Evolutionary conservation across 2,797 vertebrate species (phyloP).

Genomic region (Anabacerthia variegaticeps): DNA sequence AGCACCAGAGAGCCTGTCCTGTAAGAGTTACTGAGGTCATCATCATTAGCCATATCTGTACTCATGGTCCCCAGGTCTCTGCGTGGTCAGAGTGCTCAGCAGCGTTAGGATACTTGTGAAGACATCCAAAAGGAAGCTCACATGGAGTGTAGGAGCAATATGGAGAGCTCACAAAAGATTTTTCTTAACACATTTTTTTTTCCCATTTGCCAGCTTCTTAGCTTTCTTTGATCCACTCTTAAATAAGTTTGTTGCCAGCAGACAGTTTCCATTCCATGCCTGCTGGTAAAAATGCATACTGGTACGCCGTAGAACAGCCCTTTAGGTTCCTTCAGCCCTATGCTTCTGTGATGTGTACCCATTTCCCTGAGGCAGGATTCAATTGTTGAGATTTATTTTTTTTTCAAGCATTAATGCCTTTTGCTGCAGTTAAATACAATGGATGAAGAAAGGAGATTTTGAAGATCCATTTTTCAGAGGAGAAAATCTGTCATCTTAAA

Average conservation of each 20-base stretch:
- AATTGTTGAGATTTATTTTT: background rate
- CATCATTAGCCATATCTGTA: background rate
- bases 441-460: background rate
- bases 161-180: background rate
- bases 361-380: background rate
- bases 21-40: background rate
- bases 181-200: background rate
- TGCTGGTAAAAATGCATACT: background rate
- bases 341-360: background rate
- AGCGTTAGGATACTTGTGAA: background rate
- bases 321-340: background rate
- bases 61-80: background rate
- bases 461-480: background rate
- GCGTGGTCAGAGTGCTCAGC: background rate
- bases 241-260: background rate
- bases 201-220: background rate
- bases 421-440: background rate
- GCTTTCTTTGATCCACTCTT: background rate
- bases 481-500: background rate
- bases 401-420: background rate
- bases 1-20: background rate
- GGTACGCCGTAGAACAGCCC: background rate
- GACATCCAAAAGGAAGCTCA: background rate
- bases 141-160: background rate
- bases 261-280: background rate